Conservation (phyloP, 2,113 vertebrate genomes). For the Hypomesus transpacificus region DNA sequence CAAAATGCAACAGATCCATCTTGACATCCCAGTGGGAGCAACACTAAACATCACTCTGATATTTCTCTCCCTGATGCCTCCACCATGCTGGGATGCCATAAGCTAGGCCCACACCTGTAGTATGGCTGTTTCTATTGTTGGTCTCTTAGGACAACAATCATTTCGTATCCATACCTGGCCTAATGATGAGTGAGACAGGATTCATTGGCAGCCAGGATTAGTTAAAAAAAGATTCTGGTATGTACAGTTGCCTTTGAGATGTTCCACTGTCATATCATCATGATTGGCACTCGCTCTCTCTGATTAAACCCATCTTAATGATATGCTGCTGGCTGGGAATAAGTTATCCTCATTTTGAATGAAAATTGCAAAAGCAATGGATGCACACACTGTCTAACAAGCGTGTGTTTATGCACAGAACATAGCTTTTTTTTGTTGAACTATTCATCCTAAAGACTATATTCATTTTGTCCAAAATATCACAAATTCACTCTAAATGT, state of each 20-base stretch:
- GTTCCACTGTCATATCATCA: conserved; percentile 8
- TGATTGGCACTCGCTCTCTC: conserved; percentile 22
- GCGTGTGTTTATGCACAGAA: conserved; percentile 19
- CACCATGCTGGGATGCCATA: conserved; percentile 24
- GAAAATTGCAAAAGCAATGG: conserved; percentile 23
- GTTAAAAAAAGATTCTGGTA: too few relatives aligned
- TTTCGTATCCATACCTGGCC: too few relatives aligned
- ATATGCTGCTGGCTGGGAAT: conserved; percentile 27
- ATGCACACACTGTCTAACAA: conserved; percentile 18
- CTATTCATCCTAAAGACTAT: conserved; percentile 8
- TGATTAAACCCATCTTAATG: conserved; percentile 19
- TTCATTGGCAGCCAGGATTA: not conserved
- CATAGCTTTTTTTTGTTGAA: conserved; percentile 1
- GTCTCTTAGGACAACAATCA: too few relatives aligned
- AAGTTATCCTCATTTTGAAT: conserved; percentile 27
- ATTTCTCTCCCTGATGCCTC: conserved; percentile 26
- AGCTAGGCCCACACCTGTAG: not conserved
- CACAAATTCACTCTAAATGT: conserved; percentile 23
- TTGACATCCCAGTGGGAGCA: conserved; percentile 42
- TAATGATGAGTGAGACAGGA: too few relatives aligned
- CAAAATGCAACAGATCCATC: conserved; percentile 35
- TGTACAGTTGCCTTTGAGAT: not conserved
- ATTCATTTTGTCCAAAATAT: conserved; percentile 31
- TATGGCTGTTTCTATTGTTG: not conserved
- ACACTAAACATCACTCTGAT: conserved; percentile 11